A percentile compares a stretch with the other conserved stretches of the same genome.
These are phyloP conservation scores for Remorina albescens DNA, from an alignment of 2,797 vertebrate genomes.

Conservation along the genomic window DNA sequence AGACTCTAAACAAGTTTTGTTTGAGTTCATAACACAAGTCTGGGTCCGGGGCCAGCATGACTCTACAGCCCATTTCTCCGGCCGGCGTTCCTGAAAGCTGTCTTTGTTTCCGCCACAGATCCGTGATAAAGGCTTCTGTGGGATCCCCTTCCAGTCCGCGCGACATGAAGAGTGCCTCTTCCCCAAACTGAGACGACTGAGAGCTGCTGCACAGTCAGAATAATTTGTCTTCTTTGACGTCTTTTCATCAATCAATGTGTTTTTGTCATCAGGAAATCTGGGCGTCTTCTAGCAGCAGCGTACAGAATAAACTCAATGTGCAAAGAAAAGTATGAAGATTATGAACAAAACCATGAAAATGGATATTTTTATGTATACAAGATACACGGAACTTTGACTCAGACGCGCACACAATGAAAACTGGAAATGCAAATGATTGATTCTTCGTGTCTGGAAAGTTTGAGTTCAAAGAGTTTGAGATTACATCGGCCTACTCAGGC, in stretches of 20 bases:
- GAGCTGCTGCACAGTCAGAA: background rate
- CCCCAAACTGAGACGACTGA: background rate
- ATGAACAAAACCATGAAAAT: too few species aligned
- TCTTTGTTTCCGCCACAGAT: slow-evolving; percentile 64
- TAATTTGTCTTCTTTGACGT: background rate
- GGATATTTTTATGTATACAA: too few species aligned
- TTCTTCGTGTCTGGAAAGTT: background rate
- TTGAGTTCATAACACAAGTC: slow-evolving; percentile 57
- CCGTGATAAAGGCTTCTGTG: slow-evolving; percentile 24
- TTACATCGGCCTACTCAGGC: background rate
- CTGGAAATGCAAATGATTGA: background rate
- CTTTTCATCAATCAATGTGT: background rate
- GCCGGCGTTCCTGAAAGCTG: slow-evolving; percentile 48
- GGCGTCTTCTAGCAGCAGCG: background rate
- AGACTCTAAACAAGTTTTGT: slow-evolving; percentile 56
- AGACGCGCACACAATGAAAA: background rate
- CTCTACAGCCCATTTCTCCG: slow-evolving; percentile 24
- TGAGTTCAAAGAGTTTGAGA: background rate
- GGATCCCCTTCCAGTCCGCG: slow-evolving; percentile 15
- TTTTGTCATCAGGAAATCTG: background rate
- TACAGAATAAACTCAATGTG: background rate
- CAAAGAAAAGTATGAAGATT: background rate
- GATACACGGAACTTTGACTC: too few species aligned
- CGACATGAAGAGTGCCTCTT: slow-evolving; percentile 34
- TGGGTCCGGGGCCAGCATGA: slow-evolving; percentile 38